Evolutionary conservation across 2,888 invertebrate species (phyloP).

Genomic region (Leptopilina drosophilae): DNA sequence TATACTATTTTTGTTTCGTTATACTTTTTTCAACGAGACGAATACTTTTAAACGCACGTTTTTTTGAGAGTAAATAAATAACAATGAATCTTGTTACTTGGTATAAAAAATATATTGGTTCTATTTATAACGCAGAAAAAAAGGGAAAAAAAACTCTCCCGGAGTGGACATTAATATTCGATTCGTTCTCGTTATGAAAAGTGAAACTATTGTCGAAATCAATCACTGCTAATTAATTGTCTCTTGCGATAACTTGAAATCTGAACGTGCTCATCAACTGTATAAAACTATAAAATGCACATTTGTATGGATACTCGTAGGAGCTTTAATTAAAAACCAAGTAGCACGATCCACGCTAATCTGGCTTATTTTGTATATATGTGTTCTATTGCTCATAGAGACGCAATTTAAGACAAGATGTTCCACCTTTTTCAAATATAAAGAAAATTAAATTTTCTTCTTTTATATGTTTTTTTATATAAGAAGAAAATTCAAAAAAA

Average conservation of each 20-base stretch:
- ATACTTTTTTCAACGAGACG: not conserved
- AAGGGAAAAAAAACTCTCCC: not conserved
- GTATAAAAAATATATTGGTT: not conserved
- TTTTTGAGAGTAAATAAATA: conserved; percentile 4
- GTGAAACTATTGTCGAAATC: not conserved
- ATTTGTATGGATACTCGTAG: conserved; percentile 17
- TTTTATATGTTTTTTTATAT: no score
- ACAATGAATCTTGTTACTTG: conserved; percentile 13
- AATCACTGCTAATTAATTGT: conserved; percentile 12
- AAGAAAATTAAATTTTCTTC: not conserved
- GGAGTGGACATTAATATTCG: not conserved
- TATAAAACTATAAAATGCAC: conserved; percentile 30
- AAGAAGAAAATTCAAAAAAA: no score
- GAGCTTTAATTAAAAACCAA: conserved; percentile 29
- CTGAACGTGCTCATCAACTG: conserved; percentile 4
- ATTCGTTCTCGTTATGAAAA: not conserved
- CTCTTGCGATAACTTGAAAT: not conserved
- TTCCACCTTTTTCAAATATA: not conserved
- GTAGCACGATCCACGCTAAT: conserved; percentile 31
- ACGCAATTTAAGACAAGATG: not conserved
- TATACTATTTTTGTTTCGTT: not conserved
- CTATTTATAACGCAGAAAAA: not conserved
- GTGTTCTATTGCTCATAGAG: not conserved
- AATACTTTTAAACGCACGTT: not conserved
- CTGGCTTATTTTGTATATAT: not conserved